Conservation (phyloP, 1,140 invertebrate genomes). For the Elysia chlorotica region DNA sequence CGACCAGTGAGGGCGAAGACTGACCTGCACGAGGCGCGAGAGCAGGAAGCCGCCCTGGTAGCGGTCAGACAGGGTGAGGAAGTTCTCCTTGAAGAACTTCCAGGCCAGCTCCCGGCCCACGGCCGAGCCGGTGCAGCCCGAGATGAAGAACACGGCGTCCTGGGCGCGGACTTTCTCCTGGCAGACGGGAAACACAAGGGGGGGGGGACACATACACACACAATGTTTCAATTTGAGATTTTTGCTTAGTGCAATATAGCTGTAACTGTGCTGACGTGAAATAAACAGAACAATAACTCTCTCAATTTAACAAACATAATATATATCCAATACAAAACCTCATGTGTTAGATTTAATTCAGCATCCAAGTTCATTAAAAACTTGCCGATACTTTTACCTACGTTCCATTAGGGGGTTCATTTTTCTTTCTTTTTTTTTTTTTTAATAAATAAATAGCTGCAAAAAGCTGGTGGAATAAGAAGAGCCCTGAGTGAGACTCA, state of each 20-base stretch:
- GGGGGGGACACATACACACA: not conserved
- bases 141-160: conserved; percentile 87
- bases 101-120: conserved; percentile 84
- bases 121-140: conserved; percentile 73
- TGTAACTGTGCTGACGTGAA: not conserved
- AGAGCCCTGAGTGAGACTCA: conserved; percentile 59
- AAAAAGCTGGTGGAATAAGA: not conserved
- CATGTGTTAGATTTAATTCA: not conserved
- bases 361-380: not conserved
- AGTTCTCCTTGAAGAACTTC: conserved; percentile 90
- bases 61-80: conserved; percentile 73
- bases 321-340: not conserved
- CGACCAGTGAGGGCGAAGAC: not conserved
- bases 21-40: conserved; percentile 75
- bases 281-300: not conserved
- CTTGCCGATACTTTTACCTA: not conserved
- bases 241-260: not conserved
- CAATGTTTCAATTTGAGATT: not conserved
- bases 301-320: not conserved
- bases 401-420: not conserved
- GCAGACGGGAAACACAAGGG: too few species aligned
- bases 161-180: conserved; percentile 89
- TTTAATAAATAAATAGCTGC: not conserved
- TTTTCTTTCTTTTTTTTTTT: too few species aligned
- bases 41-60: conserved; percentile 84